Conservation (phyloP, 2,888 invertebrate species). For the Agriotes lineatus region DNA sequence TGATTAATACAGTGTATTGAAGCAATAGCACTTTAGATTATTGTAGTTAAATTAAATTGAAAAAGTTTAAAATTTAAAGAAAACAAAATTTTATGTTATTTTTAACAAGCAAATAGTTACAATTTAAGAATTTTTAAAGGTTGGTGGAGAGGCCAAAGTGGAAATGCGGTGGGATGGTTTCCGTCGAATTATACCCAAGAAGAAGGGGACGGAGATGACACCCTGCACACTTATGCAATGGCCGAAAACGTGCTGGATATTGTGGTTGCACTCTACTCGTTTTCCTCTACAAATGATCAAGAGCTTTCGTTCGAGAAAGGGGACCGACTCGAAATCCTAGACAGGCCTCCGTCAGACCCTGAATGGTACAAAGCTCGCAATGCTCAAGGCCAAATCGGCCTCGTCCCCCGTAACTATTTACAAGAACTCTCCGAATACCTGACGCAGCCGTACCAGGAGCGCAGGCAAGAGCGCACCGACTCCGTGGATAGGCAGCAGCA, state of each 20-base stretch:
- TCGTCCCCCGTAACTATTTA: constrained; percentile 95
- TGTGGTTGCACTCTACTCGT: constrained; percentile 94
- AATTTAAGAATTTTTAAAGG: constrained; percentile 59
- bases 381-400: constrained; percentile 90
- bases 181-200: constrained; percentile 98
- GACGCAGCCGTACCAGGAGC: constrained; percentile 83
- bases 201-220: constrained; percentile 88
- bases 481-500: constrained; percentile 64
- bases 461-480: constrained; percentile 60
- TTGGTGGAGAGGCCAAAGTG: constrained; percentile 97
- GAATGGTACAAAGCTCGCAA: constrained; percentile 99
- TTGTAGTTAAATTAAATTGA: no score
- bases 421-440: constrained; percentile 93
- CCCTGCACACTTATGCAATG: constrained; percentile 93
- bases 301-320: constrained; percentile 98
- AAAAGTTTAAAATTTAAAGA: no score
- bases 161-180: constrained; percentile 87
- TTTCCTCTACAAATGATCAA: constrained; percentile 94
- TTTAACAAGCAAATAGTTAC: no score
- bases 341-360: constrained; percentile 96
- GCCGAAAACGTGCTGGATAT: constrained; percentile 96
- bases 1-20: no score
- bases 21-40: no score
- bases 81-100: neutral
- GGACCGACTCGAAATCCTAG: constrained; percentile 95